Base-by-base conservation (phyloP, 2,888 invertebrate species). In the Neoascia interrupta region DNA sequence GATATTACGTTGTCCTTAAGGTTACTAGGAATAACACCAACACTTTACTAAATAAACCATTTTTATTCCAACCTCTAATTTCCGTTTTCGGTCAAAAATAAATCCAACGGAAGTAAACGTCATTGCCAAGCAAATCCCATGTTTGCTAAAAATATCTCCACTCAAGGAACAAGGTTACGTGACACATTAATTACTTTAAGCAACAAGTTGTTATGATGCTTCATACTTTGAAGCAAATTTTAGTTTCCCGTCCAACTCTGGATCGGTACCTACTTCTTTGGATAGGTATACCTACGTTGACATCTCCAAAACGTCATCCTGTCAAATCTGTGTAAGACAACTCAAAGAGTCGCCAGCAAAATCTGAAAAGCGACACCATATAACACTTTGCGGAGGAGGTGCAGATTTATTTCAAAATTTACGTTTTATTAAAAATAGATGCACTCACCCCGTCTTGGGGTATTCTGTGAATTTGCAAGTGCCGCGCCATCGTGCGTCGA, bases 181-280 rank as follows among this genome's bases (percentile, higher is more conserved):
- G 54, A 37, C 49, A 53, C 34, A 76, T 72, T 72, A 53, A 72
- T 72, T 64, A 60, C 39, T 28, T 53, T 1, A 54, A 34, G 76
- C 76, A 76, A 76, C 76, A 76, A 76, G 76, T 76, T 60, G 70
- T 58, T 39, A 45, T n/a, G n/a, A n/a, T n/a, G n/a, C n/a, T n/a
- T n/a, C n/a, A n/a, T n/a, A n/a, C n/a, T n/a, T n/a, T n/a, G n/a
- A n/a, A n/a, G n/a, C n/a, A n/a, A n/a, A n/a, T n/a, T n/a, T n/a
- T n/a, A n/a, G n/a, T n/a, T n/a, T n/a, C n/a, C n/a, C n/a, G n/a
- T n/a, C n/a, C n/a, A n/a, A n/a, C n/a, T n/a, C n/a, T n/a, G n/a
- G n/a, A n/a, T n/a, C n/a, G n/a, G n/a, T n/a, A n/a, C n/a, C n/a
- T n/a, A n/a, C n/a, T n/a, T n/a, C n/a, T n/a, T n/a, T n/a, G n/a